Base-by-base conservation (phyloP, 2,113 vertebrate genomes). In the Dermatemys mawii region DNA sequence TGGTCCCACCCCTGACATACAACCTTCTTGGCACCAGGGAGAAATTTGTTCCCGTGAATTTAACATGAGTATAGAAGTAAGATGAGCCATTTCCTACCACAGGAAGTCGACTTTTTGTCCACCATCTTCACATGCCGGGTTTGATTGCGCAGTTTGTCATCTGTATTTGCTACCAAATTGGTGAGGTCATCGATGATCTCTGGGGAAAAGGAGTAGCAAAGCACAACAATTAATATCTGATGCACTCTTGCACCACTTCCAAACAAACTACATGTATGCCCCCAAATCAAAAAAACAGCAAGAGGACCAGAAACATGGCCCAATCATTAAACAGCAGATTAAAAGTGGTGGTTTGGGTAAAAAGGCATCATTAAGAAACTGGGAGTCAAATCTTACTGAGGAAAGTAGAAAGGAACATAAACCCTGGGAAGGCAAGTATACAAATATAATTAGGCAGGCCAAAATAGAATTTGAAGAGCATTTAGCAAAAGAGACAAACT, bases 121-220 rank as follows among this genome's bases (percentile, higher is more conserved):
- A 99, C 98, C 93, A 99, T 78, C 95, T 98, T 99, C 92, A 99
- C 99, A 5, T 98, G 98, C 46, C 98, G 98, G 0, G 99, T 99
- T 96, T 99, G 99, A 3, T 93, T 98, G 80, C 98, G 99, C 78
- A 99, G 98, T 54, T 98, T 98, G 57, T 94, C 94, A 2, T 99
- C 99, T 0, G 99, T 99, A 90, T 98, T 99, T 95, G 99, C 99
- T 90, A 99, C 99, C n/a, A 99, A 98, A 96, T 98, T 99, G 2
- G 99, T 90, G 3, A 99, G 98, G 98, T 99, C 99, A 0, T 99
- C 99, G 0, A 99, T 99, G 96, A 99, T 99, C 98, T 99, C 99
- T 99, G 96, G 90, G 82, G 90, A 93, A 46, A 50, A 92, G 7
- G 90, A 88, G 57, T 19, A 88, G 82, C 19, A 70, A 78, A 86